A percentile compares a stretch with the other conserved stretches of the same genome.
Conservation (phyloP, 1,140 invertebrate genomes). For the Macrosteles quadrilineatus region DNA sequence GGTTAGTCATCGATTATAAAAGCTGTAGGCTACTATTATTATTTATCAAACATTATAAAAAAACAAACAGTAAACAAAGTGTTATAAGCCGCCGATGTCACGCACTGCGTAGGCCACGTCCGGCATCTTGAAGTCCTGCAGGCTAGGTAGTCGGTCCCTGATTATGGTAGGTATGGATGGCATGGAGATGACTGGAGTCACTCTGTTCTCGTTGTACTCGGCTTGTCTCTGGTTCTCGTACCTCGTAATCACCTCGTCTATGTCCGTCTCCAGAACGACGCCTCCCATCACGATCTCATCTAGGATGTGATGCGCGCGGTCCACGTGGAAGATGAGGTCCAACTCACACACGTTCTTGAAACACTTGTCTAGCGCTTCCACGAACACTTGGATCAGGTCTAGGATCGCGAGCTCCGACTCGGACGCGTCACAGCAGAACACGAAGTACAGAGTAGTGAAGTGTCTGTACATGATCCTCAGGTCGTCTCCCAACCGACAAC, state of each 20-base stretch:
- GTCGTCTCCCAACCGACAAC: not conserved
- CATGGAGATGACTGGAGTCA: slow-evolving; percentile 3
- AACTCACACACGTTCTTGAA: slow-evolving; percentile 26
- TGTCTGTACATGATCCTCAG: slow-evolving; percentile 15
- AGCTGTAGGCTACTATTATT: too few species aligned
- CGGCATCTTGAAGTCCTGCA: slow-evolving; percentile 7
- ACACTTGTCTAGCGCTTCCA: slow-evolving; percentile 23
- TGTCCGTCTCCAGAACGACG: slow-evolving; percentile 16
- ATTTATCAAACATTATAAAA: too few species aligned
- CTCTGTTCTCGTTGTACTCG: not conserved
- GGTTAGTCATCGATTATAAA: too few species aligned
- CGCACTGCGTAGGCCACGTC: not conserved
- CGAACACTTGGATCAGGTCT: slow-evolving; percentile 28
- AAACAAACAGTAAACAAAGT: too few species aligned
- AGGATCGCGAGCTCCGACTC: slow-evolving; percentile 23
- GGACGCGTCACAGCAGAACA: slow-evolving; percentile 1
- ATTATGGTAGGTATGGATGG: not conserved
- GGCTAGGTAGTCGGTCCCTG: slow-evolving; percentile 1
- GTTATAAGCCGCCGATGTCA: not conserved
- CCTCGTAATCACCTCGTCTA: not conserved
- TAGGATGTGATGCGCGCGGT: not conserved
- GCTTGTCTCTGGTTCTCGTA: slow-evolving; percentile 3
- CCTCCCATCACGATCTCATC: slow-evolving; percentile 22
- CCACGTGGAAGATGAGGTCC: slow-evolving; percentile 9
- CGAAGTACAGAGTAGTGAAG: slow-evolving; percentile 22